Evolutionary conservation across 2,888 invertebrate species (phyloP).

Genomic region (Byasa hedistus): DNA sequence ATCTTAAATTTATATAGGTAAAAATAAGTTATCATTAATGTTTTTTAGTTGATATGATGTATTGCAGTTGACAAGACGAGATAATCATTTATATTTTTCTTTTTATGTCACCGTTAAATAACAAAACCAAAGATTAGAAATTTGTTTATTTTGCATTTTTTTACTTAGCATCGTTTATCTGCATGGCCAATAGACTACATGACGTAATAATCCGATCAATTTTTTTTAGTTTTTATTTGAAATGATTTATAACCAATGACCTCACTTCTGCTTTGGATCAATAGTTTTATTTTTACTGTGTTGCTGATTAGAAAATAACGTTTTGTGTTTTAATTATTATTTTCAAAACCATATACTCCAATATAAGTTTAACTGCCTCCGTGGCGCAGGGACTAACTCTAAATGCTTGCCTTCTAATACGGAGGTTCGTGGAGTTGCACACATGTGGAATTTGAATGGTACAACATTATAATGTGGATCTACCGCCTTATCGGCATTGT

Average conservation of each 20-base stretch:
- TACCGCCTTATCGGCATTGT: too few relatives aligned
- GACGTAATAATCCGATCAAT: conserved; percentile 25
- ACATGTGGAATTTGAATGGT: too few relatives aligned
- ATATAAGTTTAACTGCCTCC: too few relatives aligned
- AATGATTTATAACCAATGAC: conserved; percentile 11
- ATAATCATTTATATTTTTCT: conserved; percentile 24
- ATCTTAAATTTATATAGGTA: conserved; percentile 57
- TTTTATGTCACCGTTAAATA: conserved; percentile 55
- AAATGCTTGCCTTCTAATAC: background rate
- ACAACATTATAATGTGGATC: too few relatives aligned
- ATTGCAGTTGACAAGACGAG: conserved; percentile 15
- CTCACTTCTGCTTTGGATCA: conserved; percentile 8
- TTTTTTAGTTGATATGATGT: conserved; percentile 26
- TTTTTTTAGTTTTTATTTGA: conserved; percentile 14
- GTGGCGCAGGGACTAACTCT: too few relatives aligned
- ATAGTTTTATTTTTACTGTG: conserved; percentile 1
- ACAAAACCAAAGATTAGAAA: conserved; percentile 71
- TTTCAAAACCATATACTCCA: too few relatives aligned
- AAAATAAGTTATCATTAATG: conserved; percentile 35
- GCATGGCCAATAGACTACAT: conserved; percentile 9
- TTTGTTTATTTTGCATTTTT: conserved; percentile 46
- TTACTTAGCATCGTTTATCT: conserved; percentile 14
- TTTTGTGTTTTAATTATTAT: too few relatives aligned
- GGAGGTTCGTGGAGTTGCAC: background rate
- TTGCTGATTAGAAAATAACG: too few relatives aligned